A percentile compares a stretch with the other conserved stretches of the same genome.
Conservation (phyloP, 2,797 vertebrate species). For the Hippocampus kuda region DNA sequence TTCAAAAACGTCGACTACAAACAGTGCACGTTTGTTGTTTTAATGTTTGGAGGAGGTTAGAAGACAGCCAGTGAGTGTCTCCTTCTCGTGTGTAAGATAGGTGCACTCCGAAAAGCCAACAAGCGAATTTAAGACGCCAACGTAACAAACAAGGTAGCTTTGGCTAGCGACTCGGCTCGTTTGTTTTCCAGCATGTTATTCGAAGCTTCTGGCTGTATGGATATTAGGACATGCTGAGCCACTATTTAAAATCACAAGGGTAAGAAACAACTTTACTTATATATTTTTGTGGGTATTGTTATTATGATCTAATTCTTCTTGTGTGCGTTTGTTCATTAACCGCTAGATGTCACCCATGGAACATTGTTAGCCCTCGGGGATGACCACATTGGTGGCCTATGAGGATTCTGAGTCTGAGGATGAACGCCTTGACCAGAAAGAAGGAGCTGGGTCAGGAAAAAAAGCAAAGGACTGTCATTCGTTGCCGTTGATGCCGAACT, state of each 20-base stretch:
- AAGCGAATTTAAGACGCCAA: neutral
- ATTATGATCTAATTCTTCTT: neutral
- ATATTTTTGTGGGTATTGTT: neutral
- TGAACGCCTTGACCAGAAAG: slow-evolving; percentile 40
- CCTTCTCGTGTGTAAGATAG: too few relatives aligned
- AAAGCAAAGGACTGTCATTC: neutral
- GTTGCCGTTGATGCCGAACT: neutral
- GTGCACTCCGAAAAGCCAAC: neutral
- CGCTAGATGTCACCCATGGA: slow-evolving; percentile 44
- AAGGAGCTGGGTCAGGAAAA: slow-evolving; percentile 7
- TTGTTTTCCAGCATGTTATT: neutral
- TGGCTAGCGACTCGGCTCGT: neutral
- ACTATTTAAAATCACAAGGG: neutral
- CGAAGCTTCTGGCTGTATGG: neutral
- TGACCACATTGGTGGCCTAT: slow-evolving; percentile 85
- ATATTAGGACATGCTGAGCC: neutral
- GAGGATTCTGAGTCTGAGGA: slow-evolving; percentile 84
- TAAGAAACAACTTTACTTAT: neutral
- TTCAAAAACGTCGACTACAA: neutral
- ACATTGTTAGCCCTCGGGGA: slow-evolving; percentile 36
- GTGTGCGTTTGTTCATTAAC: neutral
- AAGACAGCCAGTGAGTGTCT: neutral
- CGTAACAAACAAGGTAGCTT: neutral
- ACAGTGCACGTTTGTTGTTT: too few relatives aligned
- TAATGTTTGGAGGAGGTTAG: neutral